Evolutionary conservation across 92 coral and sea anemone species (phyloP), one percentile per base, ranked within the genome.

Genomic region (Zoanthus sansibaricus): DNA sequence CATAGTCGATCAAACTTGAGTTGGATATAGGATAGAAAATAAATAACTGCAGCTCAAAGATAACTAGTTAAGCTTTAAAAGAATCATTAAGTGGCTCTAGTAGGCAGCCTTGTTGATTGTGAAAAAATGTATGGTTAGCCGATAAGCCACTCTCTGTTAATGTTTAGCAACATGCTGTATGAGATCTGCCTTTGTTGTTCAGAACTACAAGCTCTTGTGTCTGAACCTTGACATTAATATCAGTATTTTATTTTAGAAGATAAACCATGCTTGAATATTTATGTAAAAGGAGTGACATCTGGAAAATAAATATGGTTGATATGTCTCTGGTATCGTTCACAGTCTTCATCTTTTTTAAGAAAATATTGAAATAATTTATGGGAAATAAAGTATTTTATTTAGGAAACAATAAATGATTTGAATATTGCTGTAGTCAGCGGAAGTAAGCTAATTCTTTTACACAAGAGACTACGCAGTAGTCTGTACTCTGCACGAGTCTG

Each of bases 131-230:
- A 5, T 6, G 69, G 8, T 14, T 76, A 46, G 11, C 31, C 31
- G 7, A 5, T 17, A n/a, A 11, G 51, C 54, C 10, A 17, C 5
- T 30, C 15, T 7, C 37, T 42, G 76, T 31, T 77, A 45, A 44
- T 58, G 17, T 77, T 25, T 59, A 1, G 32, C 33, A 56, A 18
- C 2, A 9, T 58, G 32, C 49, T 58, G 71, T 78, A 48, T 59
- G 84, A 33, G 30, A 62, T 9, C 6, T 61, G 84, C 59, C 84
- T 12, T 79, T 79, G 73, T n/a, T 37, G 71, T 79, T 67, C 73
- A 9, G 72, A 17, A 69, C 46, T 30, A 9, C 8, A 69, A 8
- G 31, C 55, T 6, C 33, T 11, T 11, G 51, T 45, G 59, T 6
- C 58, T 61, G 73, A 55, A 79, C 84, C 32, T 79, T 79, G 84